A percentile compares a stretch with the other conserved stretches of the same genome.
phyloP scores from a whole-genome alignment of 1,140 invertebrate species.

The Agraylea sexmaculata region DNA sequence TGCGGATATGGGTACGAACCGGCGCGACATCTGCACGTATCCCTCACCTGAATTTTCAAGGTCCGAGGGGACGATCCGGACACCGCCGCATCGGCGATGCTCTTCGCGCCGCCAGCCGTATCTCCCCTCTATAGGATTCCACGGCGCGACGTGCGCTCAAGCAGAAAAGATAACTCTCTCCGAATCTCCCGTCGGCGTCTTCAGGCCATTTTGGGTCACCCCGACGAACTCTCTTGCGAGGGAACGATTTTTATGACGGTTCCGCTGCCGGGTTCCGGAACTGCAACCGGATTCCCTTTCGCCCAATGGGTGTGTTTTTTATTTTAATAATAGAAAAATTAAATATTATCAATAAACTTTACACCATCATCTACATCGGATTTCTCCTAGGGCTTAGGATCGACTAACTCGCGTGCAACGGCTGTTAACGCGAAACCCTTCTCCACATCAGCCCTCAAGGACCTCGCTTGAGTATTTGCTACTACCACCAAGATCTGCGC shows the following conservation, averaged over 20 bases:
- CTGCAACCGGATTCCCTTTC: conserved; percentile 62
- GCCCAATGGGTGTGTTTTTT: conserved; percentile 39
- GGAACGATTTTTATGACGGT: conserved; percentile 51
- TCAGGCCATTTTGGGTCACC: conserved; percentile 39
- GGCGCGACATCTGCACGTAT: conserved; percentile 50
- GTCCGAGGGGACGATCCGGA: conserved; percentile 53
- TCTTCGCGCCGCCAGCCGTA: conserved; percentile 58
- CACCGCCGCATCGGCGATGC: conserved; percentile 58
- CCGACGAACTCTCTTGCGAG: conserved; percentile 37
- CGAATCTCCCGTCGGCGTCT: conserved; percentile 60
- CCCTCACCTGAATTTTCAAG: conserved; percentile 68
- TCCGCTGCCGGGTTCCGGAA: conserved; percentile 63
- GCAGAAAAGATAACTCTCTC: conserved; percentile 74
- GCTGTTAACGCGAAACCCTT: conserved; percentile 85
- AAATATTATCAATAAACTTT: too few relatives aligned
- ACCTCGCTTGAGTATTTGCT: conserved; percentile 76
- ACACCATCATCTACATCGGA: conserved; percentile 39
- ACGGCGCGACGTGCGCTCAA: conserved; percentile 58
- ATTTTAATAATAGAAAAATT: too few relatives aligned
- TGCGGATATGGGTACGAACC: conserved; percentile 71
- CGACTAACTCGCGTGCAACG: conserved; percentile 79
- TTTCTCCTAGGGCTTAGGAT: conserved; percentile 62
- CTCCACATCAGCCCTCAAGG: conserved; percentile 77
- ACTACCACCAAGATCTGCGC: conserved; percentile 79
- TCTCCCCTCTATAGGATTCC: conserved; percentile 61